Base-by-base conservation (phyloP, 2,888 invertebrate species). In the Hypomecis atomaria region DNA sequence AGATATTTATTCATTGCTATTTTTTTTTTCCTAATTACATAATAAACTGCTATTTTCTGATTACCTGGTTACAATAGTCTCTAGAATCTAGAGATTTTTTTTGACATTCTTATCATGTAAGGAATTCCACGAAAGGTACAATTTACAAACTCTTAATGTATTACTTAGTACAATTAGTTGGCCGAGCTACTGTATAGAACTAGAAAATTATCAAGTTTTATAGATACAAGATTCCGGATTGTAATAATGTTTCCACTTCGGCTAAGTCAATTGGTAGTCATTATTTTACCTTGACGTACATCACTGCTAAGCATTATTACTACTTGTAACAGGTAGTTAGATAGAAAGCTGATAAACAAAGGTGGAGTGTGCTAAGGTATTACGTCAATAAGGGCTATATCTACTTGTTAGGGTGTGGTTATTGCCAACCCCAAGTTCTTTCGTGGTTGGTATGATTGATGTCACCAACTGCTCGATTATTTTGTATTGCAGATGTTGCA, bases 301-400 rank as follows among this genome's bases (percentile, higher is more conserved):
- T 65, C 47, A 42, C 49, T 44, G 48, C 54, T 56, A 62, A 55
- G 50, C 49, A 64, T 60, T 53, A 54, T 68, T 68, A 66, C 68
- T 70, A 71, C 66, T 69, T 75, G 66, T 71, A 68, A 69, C 69
- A 73, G 72, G 76, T 83, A 81, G 78, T 86, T 80, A 75, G 78
- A 84, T 82, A 83, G 81, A 86, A 83, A 81, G 75, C 75, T 78
- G 83, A 87, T 87, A 89, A 89, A 90, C 88, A 87, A 86, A 85
- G 90, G 90, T 84, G 86, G 82, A 86, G 87, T 83, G 75, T 72
- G 80, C 73, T 78, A 80, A 77, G 78, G 75, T 75, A 84, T 47
- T 83, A 79, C 84, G 89, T 88, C 89, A 89, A 84, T 85, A 83
- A 84, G 83, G 82, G 83, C 53, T 57, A 48, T 50, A 65, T 56